Conservation (phyloP, 1,140 invertebrate species). For the Neodiprion fabricii region DNA sequence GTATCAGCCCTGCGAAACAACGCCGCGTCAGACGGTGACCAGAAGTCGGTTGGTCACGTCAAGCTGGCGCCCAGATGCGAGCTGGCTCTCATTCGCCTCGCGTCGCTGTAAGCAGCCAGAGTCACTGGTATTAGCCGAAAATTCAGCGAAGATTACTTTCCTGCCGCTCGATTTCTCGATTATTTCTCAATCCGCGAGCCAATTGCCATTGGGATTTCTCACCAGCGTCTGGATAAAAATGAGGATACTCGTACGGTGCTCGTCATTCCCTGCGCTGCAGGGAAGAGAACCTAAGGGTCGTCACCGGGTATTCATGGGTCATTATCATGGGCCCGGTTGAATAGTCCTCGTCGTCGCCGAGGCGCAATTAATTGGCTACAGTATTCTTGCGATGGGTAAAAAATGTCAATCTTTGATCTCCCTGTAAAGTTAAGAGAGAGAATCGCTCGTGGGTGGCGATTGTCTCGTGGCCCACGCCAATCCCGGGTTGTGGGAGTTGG, state of each 20-base stretch:
- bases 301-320: not conserved
- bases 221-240: too few relatives aligned
- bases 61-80: conserved; percentile 2
- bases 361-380: conserved; percentile 57
- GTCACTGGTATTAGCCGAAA: too few relatives aligned
- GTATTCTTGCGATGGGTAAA: conserved; percentile 39
- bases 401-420: conserved; percentile 55
- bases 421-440: conserved; percentile 30
- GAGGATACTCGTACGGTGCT: too few relatives aligned
- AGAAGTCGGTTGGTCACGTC: conserved; percentile 6
- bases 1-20: not conserved
- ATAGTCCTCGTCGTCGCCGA: not conserved
- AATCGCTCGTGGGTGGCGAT: conserved; percentile 51
- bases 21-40: conserved; percentile 1
- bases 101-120: too few relatives aligned
- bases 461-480: conserved; percentile 53
- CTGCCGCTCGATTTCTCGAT: too few relatives aligned
- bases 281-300: too few relatives aligned
- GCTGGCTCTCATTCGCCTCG: too few relatives aligned
- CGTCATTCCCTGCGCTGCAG: too few relatives aligned
- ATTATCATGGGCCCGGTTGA: not conserved
- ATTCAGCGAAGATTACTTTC: too few relatives aligned
- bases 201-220: too few relatives aligned
- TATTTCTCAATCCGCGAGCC: too few relatives aligned
- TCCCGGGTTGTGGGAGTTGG: conserved; percentile 43